Evolutionary conservation across 2,888 invertebrate species (phyloP).

Genomic region (Anorthoa munda): DNA sequence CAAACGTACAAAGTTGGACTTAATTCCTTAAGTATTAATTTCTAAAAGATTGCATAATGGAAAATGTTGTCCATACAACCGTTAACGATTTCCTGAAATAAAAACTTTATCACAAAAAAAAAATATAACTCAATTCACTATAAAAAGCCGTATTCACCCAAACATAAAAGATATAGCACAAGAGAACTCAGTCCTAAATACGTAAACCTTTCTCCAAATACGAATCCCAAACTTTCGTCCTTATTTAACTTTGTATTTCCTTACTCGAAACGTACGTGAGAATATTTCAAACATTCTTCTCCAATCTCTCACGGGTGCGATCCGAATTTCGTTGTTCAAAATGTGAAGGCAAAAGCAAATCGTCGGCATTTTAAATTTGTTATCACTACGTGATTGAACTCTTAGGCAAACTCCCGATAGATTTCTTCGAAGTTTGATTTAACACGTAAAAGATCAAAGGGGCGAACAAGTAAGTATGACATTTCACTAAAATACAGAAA

Average conservation of each 20-base stretch:
- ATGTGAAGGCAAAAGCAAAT: conserved; percentile 71
- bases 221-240: conserved; percentile 32
- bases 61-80: no score
- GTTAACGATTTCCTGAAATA: background rate
- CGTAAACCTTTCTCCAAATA: conserved; percentile 28
- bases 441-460: conserved; percentile 30
- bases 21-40: no score
- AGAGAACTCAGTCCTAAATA: conserved; percentile 27
- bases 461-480: conserved; percentile 25
- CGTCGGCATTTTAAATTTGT: conserved; percentile 75
- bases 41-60: no score
- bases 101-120: conserved; percentile 7
- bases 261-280: conserved; percentile 56
- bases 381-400: conserved; percentile 75
- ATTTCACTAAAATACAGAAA: background rate
- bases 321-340: conserved; percentile 73
- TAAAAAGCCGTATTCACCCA: background rate
- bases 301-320: conserved; percentile 63
- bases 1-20: no score
- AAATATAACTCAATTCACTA: conserved; percentile 16
- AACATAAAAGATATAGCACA: conserved; percentile 13
- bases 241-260: conserved; percentile 46
- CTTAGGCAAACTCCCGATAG: conserved; percentile 70
- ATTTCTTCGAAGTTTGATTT: conserved; percentile 24
- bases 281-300: conserved; percentile 54